Conservation (phyloP, 2,888 invertebrate species). For the Lapara coniferarum region DNA sequence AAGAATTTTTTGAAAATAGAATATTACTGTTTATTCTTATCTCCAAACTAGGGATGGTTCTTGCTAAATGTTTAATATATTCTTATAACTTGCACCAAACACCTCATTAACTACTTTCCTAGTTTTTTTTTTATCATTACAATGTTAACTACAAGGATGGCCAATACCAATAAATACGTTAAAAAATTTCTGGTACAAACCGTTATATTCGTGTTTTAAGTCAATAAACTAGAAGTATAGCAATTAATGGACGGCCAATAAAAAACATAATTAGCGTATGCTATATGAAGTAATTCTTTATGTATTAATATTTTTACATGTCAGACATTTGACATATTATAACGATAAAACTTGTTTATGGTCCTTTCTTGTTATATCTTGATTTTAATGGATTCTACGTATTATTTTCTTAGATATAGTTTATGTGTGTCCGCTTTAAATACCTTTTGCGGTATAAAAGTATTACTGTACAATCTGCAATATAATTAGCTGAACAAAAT, state of each 20-base stretch:
- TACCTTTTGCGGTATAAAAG: no score
- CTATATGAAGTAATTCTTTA: conserved; percentile 19
- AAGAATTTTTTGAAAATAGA: no score
- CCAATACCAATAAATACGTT: conserved; percentile 56
- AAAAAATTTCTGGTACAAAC: conserved; percentile 62
- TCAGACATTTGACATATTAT: no score
- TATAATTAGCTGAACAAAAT: no score
- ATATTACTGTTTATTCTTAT: no score
- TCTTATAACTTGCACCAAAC: conserved; percentile 41
- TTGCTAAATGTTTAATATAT: no score
- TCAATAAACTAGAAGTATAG: conserved; percentile 48
- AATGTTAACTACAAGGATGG: conserved; percentile 67
- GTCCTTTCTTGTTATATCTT: neutral
- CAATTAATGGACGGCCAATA: conserved; percentile 48
- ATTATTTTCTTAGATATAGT: no score
- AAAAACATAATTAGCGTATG: conserved; percentile 49
- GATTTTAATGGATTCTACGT: no score
- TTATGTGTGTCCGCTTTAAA: no score
- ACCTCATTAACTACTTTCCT: conserved; percentile 48
- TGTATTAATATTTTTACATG: no score
- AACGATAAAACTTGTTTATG: neutral
- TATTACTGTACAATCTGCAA: no score
- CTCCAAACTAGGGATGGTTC: no score
- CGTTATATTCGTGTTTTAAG: conserved; percentile 51
- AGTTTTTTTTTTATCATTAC: conserved; percentile 55